Percentiles rank a stretch among this genome's conserved stretches.
phyloP scores from a whole-genome alignment of 2,888 invertebrate species.

The Linnaemya vulpina region DNA sequence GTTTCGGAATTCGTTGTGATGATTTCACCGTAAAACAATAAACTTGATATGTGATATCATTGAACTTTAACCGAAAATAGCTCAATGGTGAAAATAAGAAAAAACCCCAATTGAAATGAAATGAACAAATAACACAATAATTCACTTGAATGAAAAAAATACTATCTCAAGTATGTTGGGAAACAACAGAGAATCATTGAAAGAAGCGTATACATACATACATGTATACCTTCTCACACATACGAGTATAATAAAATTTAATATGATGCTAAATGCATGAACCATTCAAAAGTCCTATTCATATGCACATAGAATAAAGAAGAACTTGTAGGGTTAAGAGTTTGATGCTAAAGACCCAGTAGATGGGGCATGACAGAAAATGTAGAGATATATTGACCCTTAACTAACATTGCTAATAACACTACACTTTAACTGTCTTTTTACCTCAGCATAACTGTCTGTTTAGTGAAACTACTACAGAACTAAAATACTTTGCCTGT shows the following conservation, averaged over 20 bases:
- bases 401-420: constrained; percentile 66
- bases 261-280: constrained; percentile 61
- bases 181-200: constrained; percentile 1
- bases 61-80: constrained; percentile 36
- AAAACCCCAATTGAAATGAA: constrained; percentile 32
- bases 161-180: neutral
- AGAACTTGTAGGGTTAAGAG: neutral
- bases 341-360: neutral
- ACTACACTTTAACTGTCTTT: constrained; percentile 70
- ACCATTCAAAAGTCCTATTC: constrained; percentile 8
- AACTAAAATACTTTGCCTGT: constrained; percentile 57
- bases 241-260: constrained; percentile 55
- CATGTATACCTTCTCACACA: constrained; percentile 52
- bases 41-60: constrained; percentile 67
- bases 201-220: constrained; percentile 12
- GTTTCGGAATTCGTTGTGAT: neutral
- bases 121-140: constrained; percentile 59
- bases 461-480: constrained; percentile 53
- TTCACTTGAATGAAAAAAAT: constrained; percentile 29
- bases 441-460: constrained; percentile 60
- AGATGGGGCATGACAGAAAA: neutral
- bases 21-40: constrained; percentile 61
- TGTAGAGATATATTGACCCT: constrained; percentile 58
- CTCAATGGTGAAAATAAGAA: constrained; percentile 35
- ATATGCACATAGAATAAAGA: neutral